These are phyloP conservation scores for Neoitamus cyanurus DNA, from an alignment of 2,888 invertebrate genomes.

Conservation along the genomic window DNA sequence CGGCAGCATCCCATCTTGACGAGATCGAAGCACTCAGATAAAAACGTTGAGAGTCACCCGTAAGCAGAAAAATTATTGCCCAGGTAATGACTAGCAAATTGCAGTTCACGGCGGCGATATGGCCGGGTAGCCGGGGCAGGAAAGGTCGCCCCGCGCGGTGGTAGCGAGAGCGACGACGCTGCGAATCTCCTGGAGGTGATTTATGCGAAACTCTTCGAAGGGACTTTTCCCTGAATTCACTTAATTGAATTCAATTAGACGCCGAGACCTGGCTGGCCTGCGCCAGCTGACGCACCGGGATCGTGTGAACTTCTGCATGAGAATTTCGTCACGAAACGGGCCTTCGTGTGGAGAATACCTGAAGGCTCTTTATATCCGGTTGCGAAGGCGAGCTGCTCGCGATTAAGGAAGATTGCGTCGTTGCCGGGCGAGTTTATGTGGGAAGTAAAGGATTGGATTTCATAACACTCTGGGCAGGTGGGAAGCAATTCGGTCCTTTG, in stretches of 20 bases:
- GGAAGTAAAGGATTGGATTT: constrained; percentile 23
- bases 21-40: constrained; percentile 6
- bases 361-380: constrained; percentile 22
- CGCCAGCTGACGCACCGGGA: constrained; percentile 37
- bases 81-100: constrained; percentile 33
- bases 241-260: constrained; percentile 41
- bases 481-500: background rate
- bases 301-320: constrained; percentile 31
- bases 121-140: background rate
- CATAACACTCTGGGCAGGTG: background rate
- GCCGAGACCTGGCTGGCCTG: background rate
- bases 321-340: constrained; percentile 23
- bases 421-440: background rate
- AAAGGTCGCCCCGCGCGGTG: background rate
- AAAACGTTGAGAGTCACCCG: constrained; percentile 18
- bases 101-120: background rate
- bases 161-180: background rate
- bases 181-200: background rate
- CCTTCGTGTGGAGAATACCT: constrained; percentile 3
- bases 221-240: constrained; percentile 38
- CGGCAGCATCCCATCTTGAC: constrained; percentile 8
- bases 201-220: constrained; percentile 24
- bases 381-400: background rate
- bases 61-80: constrained; percentile 19
- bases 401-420: constrained; percentile 4